Evolutionary conservation across 2,888 invertebrate genomes (phyloP), one percentile per base, ranked within the genome.

Genomic region (Sclerodermus sp.): DNA sequence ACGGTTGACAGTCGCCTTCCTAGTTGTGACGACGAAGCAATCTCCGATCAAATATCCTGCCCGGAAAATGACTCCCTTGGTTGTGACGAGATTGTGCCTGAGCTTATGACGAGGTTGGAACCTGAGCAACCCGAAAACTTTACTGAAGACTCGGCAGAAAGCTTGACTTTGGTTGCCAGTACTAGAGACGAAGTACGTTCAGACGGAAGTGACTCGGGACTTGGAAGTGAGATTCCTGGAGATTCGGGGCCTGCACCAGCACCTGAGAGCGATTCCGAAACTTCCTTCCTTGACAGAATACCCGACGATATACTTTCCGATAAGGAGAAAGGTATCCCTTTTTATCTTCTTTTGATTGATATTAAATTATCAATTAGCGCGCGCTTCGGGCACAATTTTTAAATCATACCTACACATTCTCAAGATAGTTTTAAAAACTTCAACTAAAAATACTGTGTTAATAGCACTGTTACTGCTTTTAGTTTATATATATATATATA

Each of bases 121-220:
- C 60, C 71, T 1, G 75, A 72, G 29, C 53, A 70, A 8, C 76
- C 74, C 9, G 74, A 75, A 43, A 63, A 74, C 15, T 76, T 74
- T 39, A 77, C 74, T 10, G 78, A 77, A 45, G 77, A 77, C 42
- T 77, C 77, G 0, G 77, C 77, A 1, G 76, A 76, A 48, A 76
- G 78, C 36, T 51, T 77, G 15, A 64, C 76, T 0, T 57, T 77
- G 6, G 71, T 70, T 0, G 62, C 73, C 0, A 71, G 73, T 8
- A 66, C 66, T 2, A 60, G 74, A 41, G 77, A 78, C 47, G 77
- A 78, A 45, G 77, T 78, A 2, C 83, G 89, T 47, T 90, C 90
- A 37, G 91, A 91, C 71, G 90, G 91, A 8, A 91, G 91, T 45
- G 92, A 92, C 77, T 92, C 91, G 0, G 92, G 92, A 0, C 77